phyloP scores from a whole-genome alignment of 1,140 invertebrate species.

The Fopius arisanus region DNA sequence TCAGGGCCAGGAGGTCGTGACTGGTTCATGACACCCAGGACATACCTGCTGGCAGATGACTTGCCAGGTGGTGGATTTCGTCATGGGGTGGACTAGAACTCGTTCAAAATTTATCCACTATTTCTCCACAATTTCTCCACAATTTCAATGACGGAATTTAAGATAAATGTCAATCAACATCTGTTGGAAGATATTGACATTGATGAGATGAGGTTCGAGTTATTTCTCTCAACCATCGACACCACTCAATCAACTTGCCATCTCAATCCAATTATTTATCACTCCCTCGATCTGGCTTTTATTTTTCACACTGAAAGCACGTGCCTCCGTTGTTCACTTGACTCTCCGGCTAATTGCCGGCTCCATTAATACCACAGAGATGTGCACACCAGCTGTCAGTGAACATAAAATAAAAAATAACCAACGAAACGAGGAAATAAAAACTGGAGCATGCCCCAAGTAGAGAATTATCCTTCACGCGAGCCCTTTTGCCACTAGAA shows the following conservation, averaged over 20 bases:
- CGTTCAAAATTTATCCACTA: no score
- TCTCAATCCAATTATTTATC: no score
- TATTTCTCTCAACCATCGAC: no score
- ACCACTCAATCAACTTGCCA: no score
- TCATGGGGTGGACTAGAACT: no score
- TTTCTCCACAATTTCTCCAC: no score
- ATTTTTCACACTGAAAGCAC: neutral
- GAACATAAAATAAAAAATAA: conserved; percentile 1
- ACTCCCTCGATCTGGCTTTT: neutral
- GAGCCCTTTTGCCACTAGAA: neutral
- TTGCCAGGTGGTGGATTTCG: neutral
- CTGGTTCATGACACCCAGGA: neutral
- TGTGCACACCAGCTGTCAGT: conserved; percentile 12
- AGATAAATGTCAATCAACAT: no score
- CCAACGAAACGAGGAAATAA: neutral
- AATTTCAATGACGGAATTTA: no score
- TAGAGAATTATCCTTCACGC: neutral
- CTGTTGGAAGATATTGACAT: no score
- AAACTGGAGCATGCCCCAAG: neutral
- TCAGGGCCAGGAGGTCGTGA: neutral
- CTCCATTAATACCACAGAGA: conserved; percentile 26
- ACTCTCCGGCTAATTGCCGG: conserved; percentile 24
- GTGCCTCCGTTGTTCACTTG: conserved; percentile 3
- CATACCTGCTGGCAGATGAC: neutral
- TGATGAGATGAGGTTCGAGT: no score